Evolutionary conservation across 2,113 vertebrate species (phyloP).

Genomic region (Alectura lathami): DNA sequence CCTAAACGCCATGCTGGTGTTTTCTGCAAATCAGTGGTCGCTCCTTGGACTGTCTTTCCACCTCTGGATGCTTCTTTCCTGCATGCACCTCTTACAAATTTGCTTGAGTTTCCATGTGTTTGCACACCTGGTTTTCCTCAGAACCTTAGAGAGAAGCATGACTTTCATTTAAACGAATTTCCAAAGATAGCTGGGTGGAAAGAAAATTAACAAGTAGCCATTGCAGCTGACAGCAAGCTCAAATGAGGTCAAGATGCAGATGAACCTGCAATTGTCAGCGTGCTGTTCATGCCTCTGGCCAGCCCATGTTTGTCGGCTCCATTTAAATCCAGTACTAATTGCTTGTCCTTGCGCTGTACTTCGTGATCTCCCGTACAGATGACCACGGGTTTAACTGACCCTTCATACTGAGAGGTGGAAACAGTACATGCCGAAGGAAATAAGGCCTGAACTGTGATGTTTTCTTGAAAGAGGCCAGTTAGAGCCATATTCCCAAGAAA

Average conservation of each 20-base stretch:
- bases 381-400: background rate
- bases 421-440: background rate
- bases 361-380: background rate
- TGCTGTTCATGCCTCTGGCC: background rate
- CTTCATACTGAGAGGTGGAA: background rate
- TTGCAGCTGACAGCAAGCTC: background rate
- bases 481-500: background rate
- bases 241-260: background rate
- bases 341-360: background rate
- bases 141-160: background rate
- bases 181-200: background rate
- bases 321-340: background rate
- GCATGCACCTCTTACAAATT: accelerated
- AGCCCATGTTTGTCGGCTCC: background rate
- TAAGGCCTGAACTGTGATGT: background rate
- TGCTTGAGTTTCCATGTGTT: background rate
- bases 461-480: background rate
- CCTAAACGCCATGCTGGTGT: background rate
- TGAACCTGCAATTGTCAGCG: background rate
- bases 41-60: background rate
- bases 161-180: background rate
- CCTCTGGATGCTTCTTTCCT: background rate
- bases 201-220: background rate
- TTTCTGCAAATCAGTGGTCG: background rate
- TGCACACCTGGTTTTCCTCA: background rate